phyloP scores from a whole-genome alignment of 2,797 vertebrate genomes.

The Eleutherodactylus coqui region DNA sequence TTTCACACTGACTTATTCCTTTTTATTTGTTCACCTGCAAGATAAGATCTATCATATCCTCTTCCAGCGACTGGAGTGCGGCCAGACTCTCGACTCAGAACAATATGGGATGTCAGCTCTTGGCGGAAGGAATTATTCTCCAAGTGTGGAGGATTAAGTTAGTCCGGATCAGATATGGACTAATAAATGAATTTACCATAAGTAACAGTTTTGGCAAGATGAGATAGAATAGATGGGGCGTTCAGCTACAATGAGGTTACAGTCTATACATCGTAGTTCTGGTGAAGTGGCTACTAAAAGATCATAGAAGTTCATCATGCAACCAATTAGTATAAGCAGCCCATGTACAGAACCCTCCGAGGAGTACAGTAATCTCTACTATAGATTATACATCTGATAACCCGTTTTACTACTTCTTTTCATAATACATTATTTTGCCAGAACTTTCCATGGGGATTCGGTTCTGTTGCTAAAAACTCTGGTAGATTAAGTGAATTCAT shows the following conservation, averaged over 20 bases:
- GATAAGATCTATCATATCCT: constrained; percentile 52
- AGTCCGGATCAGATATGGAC: constrained; percentile 60
- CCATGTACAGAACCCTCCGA: no score
- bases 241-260: background rate
- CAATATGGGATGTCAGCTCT: constrained; percentile 55
- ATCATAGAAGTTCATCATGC: background rate
- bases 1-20: constrained; percentile 42
- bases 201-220: background rate
- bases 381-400: background rate
- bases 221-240: background rate
- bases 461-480: no score
- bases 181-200: constrained; percentile 21
- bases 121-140: constrained; percentile 59
- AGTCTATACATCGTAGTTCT: background rate
- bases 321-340: background rate
- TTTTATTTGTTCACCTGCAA: constrained; percentile 56
- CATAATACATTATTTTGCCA: background rate
- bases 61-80: constrained; percentile 62
- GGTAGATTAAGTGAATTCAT: no score
- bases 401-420: background rate
- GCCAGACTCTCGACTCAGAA: constrained; percentile 63
- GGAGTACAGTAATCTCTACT: background rate
- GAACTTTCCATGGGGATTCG: no score
- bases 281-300: background rate
- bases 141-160: constrained; percentile 34